Percentiles rank a stretch among this genome's conserved stretches.
These are phyloP conservation scores for Hydraecia micacea DNA, from an alignment of 2,888 invertebrate species.

Conservation along the genomic window DNA sequence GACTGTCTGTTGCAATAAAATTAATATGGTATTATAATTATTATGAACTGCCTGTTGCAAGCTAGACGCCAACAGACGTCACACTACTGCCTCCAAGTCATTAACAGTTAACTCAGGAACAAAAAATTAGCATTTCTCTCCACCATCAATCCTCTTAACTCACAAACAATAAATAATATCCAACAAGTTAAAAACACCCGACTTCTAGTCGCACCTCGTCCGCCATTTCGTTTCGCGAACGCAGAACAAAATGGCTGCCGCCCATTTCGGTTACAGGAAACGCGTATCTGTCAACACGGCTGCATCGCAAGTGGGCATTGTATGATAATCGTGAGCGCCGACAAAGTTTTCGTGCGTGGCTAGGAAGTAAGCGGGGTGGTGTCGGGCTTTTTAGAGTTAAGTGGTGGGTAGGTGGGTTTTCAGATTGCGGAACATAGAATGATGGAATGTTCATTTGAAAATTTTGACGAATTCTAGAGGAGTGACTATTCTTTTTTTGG, in stretches of 20 bases:
- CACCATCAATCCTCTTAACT: constrained; percentile 12
- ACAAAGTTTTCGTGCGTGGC: constrained; percentile 85
- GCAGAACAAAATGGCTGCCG: constrained; percentile 86
- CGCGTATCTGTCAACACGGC: constrained; percentile 88
- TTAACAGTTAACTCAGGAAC: constrained; percentile 16
- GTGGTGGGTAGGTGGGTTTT: background rate
- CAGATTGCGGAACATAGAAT: constrained; percentile 23
- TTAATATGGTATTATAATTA: background rate
- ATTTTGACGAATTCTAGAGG: background rate
- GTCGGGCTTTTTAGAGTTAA: constrained; percentile 44
- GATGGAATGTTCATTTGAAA: background rate
- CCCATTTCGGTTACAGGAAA: constrained; percentile 88
- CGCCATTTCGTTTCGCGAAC: constrained; percentile 82
- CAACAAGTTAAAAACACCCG: constrained; percentile 62
- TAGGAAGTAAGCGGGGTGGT: constrained; percentile 73
- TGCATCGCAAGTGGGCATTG: constrained; percentile 89
- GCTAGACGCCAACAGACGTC: background rate
- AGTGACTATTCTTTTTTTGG: background rate
- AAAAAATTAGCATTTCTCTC: background rate
- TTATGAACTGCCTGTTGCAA: background rate
- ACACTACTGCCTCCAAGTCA: background rate
- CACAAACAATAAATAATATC: constrained; percentile 53
- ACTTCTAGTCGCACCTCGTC: constrained; percentile 72
- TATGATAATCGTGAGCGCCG: constrained; percentile 88
- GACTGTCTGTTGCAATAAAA: background rate